phyloP scores from a whole-genome alignment of 2,888 invertebrate genomes.

The Lobophora halterata region DNA sequence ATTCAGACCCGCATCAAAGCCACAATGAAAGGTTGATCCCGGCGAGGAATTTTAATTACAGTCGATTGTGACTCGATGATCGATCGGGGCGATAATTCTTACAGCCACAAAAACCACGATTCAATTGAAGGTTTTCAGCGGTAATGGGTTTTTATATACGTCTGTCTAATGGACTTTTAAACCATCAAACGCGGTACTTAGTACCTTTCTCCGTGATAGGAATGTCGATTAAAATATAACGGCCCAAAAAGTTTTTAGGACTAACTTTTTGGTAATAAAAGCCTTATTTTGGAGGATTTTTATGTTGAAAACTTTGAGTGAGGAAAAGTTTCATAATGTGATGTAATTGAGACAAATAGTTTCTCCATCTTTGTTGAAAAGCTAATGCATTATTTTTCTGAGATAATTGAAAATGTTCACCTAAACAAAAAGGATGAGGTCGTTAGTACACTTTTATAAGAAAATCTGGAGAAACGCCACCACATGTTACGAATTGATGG shows the following conservation, averaged over 20 bases:
- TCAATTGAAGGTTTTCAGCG: conserved; percentile 3
- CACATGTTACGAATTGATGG: conserved; percentile 31
- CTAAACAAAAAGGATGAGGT: conserved; percentile 15
- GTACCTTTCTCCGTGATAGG: too few species aligned
- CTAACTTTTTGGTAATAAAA: too few species aligned
- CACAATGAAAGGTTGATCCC: conserved; percentile 42
- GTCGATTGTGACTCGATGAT: conserved; percentile 27
- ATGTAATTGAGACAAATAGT: conserved; percentile 12
- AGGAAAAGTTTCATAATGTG: too few species aligned
- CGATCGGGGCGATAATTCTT: conserved; percentile 16
- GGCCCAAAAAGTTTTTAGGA: too few species aligned
- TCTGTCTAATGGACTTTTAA: too few species aligned
- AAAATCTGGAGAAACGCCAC: conserved; percentile 17
- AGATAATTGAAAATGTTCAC: conserved; percentile 10
- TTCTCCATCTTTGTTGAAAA: conserved; percentile 1
- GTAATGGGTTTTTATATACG: conserved; percentile 1
- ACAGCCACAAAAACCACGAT: conserved; percentile 12
- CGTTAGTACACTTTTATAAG: conserved; percentile 25
- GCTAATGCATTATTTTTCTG: not conserved
- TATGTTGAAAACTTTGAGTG: too few species aligned
- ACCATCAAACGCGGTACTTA: too few species aligned
- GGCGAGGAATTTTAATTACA: conserved; percentile 52
- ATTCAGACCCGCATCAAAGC: conserved; percentile 25
- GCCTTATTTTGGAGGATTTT: too few species aligned
- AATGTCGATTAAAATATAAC: too few species aligned